Conservation (phyloP, 2,113 vertebrate species). For the Crocuta crocuta region DNA sequence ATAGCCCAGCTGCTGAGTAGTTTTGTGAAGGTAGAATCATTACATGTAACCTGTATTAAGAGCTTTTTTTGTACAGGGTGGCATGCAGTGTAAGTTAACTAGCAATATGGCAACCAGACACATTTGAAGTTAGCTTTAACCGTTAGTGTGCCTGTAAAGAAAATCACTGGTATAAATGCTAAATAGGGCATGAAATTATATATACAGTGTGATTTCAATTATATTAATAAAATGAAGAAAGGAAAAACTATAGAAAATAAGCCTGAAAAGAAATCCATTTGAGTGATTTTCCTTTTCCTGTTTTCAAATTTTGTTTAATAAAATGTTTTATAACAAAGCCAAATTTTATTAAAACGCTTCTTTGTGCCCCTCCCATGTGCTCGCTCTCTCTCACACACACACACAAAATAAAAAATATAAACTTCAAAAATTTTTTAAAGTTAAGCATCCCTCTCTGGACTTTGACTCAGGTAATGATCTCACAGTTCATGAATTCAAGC, state of each 20-base stretch:
- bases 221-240: constrained; percentile 4
- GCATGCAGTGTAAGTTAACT: not conserved
- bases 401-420: no score
- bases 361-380: not conserved
- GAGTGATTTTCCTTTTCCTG: not conserved
- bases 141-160: constrained; percentile 36
- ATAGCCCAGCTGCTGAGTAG: not conserved
- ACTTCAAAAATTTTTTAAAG: no score
- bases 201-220: not conserved
- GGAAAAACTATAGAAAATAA: constrained; percentile 11
- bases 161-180: constrained; percentile 32
- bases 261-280: constrained; percentile 11
- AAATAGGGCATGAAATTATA: not conserved
- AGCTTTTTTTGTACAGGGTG: not conserved
- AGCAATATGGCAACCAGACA: not conserved
- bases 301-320: constrained; percentile 22
- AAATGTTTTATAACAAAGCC: constrained; percentile 37
- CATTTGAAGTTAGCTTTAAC: constrained; percentile 15
- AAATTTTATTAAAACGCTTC: not conserved
- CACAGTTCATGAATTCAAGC: no score
- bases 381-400: no score
- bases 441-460: no score
- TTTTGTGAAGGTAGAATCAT: constrained; percentile 3
- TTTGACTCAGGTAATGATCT: no score
- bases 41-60: not conserved